These are phyloP conservation scores for Polydrusus pterygomalis DNA, from an alignment of 2,888 invertebrate species.

Conservation along the genomic window DNA sequence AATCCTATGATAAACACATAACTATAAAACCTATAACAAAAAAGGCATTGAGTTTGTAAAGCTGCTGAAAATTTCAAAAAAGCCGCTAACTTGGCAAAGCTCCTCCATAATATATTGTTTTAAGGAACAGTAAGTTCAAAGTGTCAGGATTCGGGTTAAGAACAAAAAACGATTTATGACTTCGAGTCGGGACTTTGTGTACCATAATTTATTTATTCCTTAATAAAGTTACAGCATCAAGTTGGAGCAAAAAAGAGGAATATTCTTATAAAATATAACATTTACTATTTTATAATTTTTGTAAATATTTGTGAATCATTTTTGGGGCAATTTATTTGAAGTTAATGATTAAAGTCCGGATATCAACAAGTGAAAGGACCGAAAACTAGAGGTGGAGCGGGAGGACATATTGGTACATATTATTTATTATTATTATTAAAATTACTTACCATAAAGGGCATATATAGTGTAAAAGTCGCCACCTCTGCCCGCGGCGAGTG, in stretches of 20 bases:
- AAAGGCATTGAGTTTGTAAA: background rate
- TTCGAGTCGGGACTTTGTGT: background rate
- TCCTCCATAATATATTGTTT: constrained; percentile 33
- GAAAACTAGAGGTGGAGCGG: too few species aligned
- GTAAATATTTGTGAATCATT: too few species aligned
- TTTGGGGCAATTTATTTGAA: too few species aligned
- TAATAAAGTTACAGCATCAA: constrained; percentile 5
- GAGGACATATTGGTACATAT: too few species aligned
- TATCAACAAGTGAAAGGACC: too few species aligned
- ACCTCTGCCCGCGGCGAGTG: too few species aligned
- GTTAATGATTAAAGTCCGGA: too few species aligned
- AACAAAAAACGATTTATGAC: constrained; percentile 24
- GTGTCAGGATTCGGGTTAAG: constrained; percentile 11
- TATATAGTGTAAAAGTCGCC: too few species aligned
- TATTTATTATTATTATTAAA: too few species aligned
- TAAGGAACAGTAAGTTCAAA: constrained; percentile 15
- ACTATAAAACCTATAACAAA: background rate
- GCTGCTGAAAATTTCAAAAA: constrained; percentile 26
- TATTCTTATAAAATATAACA: background rate
- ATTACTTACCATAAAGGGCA: too few species aligned
- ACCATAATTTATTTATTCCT: constrained; percentile 10
- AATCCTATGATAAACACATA: background rate
- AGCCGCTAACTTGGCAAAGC: constrained; percentile 16
- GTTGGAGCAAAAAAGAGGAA: background rate
- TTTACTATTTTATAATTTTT: too few species aligned